phyloP scores from a whole-genome alignment of 2,113 vertebrate genomes.

The Lethenteron camtschaticum region DNA sequence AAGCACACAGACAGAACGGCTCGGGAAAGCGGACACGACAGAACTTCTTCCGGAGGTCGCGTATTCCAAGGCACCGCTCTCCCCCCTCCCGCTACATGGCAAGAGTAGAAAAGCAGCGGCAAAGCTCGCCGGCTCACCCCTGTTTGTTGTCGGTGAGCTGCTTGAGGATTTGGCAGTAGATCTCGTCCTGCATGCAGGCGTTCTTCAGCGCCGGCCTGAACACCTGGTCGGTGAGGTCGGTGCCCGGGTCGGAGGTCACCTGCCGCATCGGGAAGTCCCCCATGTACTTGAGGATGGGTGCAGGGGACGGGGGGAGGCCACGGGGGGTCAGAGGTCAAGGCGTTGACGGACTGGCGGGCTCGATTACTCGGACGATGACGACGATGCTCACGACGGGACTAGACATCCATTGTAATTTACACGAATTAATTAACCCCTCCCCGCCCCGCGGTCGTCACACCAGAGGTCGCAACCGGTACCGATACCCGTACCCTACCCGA shows the following conservation, averaged over 20 bases:
- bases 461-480: too few species aligned
- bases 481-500: too few species aligned
- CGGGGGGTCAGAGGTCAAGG: background rate
- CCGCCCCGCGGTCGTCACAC: too few species aligned
- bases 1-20: too few species aligned
- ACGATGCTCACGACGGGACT: background rate
- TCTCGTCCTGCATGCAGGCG: slow-evolving; percentile 45
- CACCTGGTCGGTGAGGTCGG: slow-evolving; percentile 71
- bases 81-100: too few species aligned
- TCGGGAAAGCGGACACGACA: too few species aligned
- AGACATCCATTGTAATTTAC: too few species aligned
- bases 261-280: slow-evolving; percentile 82
- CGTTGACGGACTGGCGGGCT: background rate
- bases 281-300: slow-evolving; percentile 86
- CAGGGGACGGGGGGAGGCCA: background rate
- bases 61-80: too few species aligned
- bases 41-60: too few species aligned
- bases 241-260: slow-evolving; percentile 17
- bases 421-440: too few species aligned
- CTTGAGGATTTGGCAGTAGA: slow-evolving; percentile 92
- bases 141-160: slow-evolving; percentile 64
- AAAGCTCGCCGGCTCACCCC: slow-evolving; percentile 25
- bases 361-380: background rate
- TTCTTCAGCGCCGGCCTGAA: slow-evolving; percentile 41
- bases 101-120: too few species aligned